Conservation (phyloP, 2,113 vertebrate genomes). For the Silurus meridionalis region DNA sequence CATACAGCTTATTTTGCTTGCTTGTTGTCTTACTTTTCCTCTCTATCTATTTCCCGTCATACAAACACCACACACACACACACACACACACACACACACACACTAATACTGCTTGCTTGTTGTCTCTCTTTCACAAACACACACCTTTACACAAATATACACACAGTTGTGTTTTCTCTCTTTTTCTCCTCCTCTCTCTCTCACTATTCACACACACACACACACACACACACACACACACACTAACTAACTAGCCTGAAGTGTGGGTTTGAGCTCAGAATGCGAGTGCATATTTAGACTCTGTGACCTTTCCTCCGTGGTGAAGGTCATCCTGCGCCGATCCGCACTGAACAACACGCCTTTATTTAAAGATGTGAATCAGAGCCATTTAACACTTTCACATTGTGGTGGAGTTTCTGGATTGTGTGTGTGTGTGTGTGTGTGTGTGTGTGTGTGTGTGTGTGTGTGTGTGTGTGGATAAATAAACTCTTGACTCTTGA, state of each 20-base stretch:
- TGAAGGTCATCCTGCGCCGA: slow-evolving; percentile 50
- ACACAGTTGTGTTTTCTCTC: no score
- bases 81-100: no score
- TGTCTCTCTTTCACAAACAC: no score
- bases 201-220: neutral
- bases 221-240: slow-evolving; percentile 1
- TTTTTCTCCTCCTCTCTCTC: no score
- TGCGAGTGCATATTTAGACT: slow-evolving; percentile 67
- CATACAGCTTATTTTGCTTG: neutral
- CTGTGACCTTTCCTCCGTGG: slow-evolving; percentile 64
- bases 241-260: neutral
- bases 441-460: neutral
- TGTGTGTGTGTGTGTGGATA: neutral
- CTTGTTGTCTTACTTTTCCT: no score
- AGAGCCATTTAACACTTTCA: slow-evolving; percentile 49
- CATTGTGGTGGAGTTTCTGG: slow-evolving; percentile 10
- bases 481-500: neutral
- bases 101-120: no score
- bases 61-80: no score
- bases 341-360: slow-evolving; percentile 57
- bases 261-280: slow-evolving; percentile 59
- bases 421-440: neutral
- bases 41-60: no score
- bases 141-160: no score
- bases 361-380: slow-evolving; percentile 55